These are phyloP conservation scores for Aplysina aerophoba DNA, from an alignment of 37 sponge, comb jelly and placozoan species.

Conservation along the genomic window DNA sequence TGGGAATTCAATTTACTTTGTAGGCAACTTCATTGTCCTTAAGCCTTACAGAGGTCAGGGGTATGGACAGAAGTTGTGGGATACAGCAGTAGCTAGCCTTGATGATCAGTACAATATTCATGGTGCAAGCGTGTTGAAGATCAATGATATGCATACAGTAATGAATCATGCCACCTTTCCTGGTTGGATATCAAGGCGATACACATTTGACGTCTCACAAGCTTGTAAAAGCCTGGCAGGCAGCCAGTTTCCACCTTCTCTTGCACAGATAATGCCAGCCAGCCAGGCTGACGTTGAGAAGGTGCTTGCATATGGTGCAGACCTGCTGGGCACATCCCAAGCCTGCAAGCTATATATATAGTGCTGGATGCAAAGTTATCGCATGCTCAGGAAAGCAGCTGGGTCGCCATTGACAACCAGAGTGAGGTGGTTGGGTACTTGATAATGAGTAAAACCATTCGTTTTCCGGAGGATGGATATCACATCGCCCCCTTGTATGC, in stretches of 20 bases:
- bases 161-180: no score
- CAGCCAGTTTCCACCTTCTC: neutral
- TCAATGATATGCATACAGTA: no score
- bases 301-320: neutral
- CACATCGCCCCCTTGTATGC: slow-evolving; percentile 19
- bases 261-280: neutral
- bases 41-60: slow-evolving; percentile 21
- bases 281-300: neutral
- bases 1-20: neutral
- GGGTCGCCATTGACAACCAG: neutral
- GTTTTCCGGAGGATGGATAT: neutral
- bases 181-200: no score
- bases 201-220: neutral
- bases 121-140: neutral
- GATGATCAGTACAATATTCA: neutral
- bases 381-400: neutral
- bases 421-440: slow-evolving; percentile 13
- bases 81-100: neutral
- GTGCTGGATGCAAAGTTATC: neutral
- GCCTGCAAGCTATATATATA: neutral
- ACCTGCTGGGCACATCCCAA: neutral
- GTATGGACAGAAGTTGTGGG: neutral
- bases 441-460: slow-evolving; percentile 5
- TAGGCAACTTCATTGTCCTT: slow-evolving; percentile 11
- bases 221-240: neutral